phyloP scores from a whole-genome alignment of 2,888 invertebrate genomes.

The Phaonia tiefii region DNA sequence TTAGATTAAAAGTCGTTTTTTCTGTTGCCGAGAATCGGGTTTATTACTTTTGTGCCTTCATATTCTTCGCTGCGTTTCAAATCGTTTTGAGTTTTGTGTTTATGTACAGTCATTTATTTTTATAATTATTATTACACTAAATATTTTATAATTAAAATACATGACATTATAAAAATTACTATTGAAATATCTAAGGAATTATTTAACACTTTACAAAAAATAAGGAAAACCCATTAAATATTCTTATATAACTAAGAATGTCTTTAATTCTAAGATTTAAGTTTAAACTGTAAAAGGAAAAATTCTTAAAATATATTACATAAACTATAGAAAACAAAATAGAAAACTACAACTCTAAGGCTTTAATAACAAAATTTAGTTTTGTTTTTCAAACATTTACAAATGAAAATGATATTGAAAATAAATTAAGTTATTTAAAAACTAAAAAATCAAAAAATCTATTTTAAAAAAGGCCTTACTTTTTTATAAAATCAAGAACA shows the following conservation, averaged over 20 bases:
- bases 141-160: constrained; percentile 48
- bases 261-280: not conserved
- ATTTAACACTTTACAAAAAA: not conserved
- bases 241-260: constrained; percentile 5
- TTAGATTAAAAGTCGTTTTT: too few relatives aligned
- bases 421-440: constrained; percentile 27
- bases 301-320: too few relatives aligned
- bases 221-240: constrained; percentile 40
- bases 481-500: constrained; percentile 35
- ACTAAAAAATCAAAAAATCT: too few relatives aligned
- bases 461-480: constrained; percentile 56
- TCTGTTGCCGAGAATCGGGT: too few relatives aligned
- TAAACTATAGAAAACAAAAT: constrained; percentile 34
- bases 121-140: constrained; percentile 64
- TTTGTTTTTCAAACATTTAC: constrained; percentile 12
- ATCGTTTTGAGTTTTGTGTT: constrained; percentile 35
- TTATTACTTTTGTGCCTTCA: too few relatives aligned
- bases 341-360: constrained; percentile 19
- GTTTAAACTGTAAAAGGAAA: too few relatives aligned
- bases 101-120: constrained; percentile 60
- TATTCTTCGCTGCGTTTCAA: constrained; percentile 15
- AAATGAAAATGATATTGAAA: constrained; percentile 38
- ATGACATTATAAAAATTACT: constrained; percentile 41
- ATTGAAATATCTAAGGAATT: not conserved
- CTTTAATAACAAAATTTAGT: constrained; percentile 29